Evolutionary conservation across 2,888 invertebrate species (phyloP).

Genomic region (Conus canariensis): DNA sequence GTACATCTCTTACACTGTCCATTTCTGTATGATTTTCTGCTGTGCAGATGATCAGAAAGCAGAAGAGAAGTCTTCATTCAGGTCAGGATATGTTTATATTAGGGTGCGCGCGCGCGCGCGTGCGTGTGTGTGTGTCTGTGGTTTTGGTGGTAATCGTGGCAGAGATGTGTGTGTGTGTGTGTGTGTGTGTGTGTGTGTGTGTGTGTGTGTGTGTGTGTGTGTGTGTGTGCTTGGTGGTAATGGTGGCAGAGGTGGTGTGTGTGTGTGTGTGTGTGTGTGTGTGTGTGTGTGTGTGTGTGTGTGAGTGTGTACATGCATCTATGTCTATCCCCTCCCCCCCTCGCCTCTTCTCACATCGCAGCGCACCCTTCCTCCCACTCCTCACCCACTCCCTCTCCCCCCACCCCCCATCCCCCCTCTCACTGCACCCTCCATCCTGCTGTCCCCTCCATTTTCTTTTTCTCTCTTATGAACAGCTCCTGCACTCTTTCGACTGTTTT

Average conservation of each 20-base stretch:
- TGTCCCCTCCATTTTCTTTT: neutral
- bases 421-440: neutral
- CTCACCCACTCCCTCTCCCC: neutral
- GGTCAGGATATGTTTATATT: no score
- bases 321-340: neutral
- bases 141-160: no score
- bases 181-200: neutral
- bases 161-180: neutral
- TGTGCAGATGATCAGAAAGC: no score
- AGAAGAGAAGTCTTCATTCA: no score
- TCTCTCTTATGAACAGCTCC: neutral
- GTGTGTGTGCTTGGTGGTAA: no score
- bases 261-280: conserved; percentile 10
- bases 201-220: neutral
- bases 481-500: neutral
- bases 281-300: conserved; percentile 10
- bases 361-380: neutral
- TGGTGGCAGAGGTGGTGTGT: neutral
- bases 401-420: neutral
- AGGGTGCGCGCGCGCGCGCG: no score
- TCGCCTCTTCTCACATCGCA: neutral
- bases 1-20: no score
- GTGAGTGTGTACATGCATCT: neutral
- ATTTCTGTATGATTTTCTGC: no score
- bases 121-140: no score